Conservation (phyloP, 2,113 vertebrate species). For the Puffinus mauretanicus region DNA sequence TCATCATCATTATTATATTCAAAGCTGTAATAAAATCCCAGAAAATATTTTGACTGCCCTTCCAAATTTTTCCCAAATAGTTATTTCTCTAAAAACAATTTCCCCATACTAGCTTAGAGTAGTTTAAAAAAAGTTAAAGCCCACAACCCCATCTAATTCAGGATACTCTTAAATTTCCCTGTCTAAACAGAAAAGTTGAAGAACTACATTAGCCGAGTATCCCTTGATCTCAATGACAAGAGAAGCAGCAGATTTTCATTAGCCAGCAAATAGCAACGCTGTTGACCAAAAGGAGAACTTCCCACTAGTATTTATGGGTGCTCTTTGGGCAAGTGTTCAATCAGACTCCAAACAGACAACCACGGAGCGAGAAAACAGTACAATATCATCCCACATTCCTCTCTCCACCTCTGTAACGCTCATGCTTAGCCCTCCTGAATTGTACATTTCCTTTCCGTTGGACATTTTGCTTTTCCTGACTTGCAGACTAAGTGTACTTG, state of each 20-base stretch:
- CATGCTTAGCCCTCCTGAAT: background rate
- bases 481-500: background rate
- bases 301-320: constrained; percentile 18
- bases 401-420: background rate
- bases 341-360: background rate
- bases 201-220: background rate
- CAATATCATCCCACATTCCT: background rate
- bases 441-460: background rate
- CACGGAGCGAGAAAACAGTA: background rate
- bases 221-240: background rate
- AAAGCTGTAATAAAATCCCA: background rate
- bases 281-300: background rate
- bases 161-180: background rate
- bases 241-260: background rate
- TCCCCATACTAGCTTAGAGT: background rate
- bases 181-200: background rate
- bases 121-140: background rate
- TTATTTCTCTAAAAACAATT: background rate
- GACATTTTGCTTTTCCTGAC: background rate
- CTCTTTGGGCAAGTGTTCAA: background rate
- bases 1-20: no score
- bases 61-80: background rate
- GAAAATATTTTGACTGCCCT: background rate
- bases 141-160: background rate
- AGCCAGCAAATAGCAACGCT: background rate